phyloP scores from a whole-genome alignment of 2,888 invertebrate species.

The Ophion costatus region DNA sequence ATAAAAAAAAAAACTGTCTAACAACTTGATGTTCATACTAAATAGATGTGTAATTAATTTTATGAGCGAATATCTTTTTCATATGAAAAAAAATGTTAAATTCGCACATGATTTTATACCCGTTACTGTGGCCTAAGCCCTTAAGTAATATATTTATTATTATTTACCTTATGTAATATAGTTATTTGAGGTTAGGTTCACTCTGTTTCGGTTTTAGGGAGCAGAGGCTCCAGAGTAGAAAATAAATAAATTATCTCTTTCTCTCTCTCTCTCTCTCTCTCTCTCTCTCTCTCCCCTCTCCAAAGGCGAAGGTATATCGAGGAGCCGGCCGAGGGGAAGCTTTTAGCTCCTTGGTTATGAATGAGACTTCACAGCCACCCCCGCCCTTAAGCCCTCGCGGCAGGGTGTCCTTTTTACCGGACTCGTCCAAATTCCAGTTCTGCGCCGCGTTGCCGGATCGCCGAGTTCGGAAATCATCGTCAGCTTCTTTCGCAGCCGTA shows the following conservation, averaged over 20 bases:
- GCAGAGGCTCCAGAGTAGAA: neutral
- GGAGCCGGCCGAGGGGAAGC: slow-evolving; percentile 23
- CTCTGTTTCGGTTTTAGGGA: neutral
- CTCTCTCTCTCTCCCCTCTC: neutral
- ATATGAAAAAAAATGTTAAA: no score
- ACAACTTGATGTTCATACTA: no score
- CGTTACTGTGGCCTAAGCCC: no score
- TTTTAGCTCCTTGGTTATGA: slow-evolving; percentile 66
- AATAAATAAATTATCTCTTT: neutral
- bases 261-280: neutral
- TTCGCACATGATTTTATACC: no score
- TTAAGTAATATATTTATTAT: neutral
- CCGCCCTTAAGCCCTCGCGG: slow-evolving; percentile 79
- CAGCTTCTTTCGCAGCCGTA: slow-evolving; percentile 43
- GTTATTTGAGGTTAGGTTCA: no score
- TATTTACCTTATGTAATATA: neutral
- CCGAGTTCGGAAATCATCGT: slow-evolving; percentile 40
- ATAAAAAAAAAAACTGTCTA: no score
- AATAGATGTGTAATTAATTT: no score
- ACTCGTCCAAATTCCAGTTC: slow-evolving; percentile 70
- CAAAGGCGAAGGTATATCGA: slow-evolving; percentile 40
- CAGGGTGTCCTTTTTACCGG: slow-evolving; percentile 76
- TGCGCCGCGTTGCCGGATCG: slow-evolving; percentile 76
- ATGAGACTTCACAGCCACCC: slow-evolving; percentile 75
- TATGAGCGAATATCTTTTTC: no score